Evolutionary conservation across 2,113 vertebrate genomes (phyloP).

Genomic region (Fulmarus glacialis): DNA sequence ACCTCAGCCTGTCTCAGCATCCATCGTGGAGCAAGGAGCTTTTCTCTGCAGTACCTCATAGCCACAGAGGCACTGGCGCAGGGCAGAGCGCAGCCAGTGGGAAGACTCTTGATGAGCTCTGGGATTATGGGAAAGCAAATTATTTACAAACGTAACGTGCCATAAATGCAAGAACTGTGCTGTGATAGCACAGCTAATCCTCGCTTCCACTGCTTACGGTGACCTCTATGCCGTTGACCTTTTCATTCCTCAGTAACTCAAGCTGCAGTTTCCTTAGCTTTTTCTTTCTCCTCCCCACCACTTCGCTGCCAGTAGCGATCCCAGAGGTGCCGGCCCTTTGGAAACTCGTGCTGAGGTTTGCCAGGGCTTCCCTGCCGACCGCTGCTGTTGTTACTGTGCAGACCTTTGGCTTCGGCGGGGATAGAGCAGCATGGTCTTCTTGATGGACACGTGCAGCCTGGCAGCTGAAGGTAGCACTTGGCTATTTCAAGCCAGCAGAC

Average conservation of each 20-base stretch:
- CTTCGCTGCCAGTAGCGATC: neutral
- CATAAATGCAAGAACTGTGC: neutral
- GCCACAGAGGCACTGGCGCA: accelerated
- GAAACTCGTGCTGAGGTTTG: neutral
- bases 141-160: neutral
- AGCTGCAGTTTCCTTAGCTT: neutral
- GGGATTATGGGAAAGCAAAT: neutral
- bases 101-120: neutral
- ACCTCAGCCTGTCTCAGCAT: neutral
- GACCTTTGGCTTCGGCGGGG: neutral
- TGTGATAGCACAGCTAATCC: neutral
- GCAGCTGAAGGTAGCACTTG: neutral
- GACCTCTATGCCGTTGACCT: neutral
- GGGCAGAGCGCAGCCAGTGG: neutral
- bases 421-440: neutral
- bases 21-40: accelerated
- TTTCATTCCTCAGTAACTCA: neutral
- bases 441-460: neutral
- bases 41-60: neutral
- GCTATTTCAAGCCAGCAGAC: neutral
- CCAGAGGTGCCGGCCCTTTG: neutral
- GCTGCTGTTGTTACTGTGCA: neutral
- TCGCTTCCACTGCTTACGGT: no score
- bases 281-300: neutral
- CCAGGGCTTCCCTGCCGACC: neutral